Evolutionary conservation across 2,888 invertebrate genomes (phyloP).

Genomic region (Micoletzkya japonica): DNA sequence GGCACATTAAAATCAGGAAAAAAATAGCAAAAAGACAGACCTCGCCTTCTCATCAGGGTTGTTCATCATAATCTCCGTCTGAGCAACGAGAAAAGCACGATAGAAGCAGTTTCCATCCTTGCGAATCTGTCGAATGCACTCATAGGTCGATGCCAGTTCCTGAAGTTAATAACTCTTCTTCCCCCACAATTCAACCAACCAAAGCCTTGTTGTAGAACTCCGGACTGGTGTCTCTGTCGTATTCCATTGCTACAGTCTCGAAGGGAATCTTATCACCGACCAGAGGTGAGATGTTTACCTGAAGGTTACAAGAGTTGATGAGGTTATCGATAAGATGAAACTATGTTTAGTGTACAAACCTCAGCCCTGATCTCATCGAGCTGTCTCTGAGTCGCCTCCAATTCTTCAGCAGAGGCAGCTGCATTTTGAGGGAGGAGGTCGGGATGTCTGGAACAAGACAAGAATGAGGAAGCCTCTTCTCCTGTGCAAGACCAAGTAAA

Average conservation of each 20-base stretch:
- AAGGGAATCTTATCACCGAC: conserved; percentile 37
- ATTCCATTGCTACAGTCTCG: conserved; percentile 30
- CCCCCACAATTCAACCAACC: conserved; percentile 8
- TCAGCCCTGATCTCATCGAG: conserved; percentile 23
- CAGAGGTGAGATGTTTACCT: conserved; percentile 41
- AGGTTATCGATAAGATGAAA: neutral
- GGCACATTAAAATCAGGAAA: too few relatives aligned
- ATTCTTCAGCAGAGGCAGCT: conserved; percentile 8
- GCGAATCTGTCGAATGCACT: conserved; percentile 50
- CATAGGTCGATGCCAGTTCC: conserved; percentile 41
- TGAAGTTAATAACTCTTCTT: conserved; percentile 35
- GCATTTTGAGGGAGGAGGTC: neutral
- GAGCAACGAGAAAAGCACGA: conserved; percentile 32
- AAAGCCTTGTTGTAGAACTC: conserved; percentile 37
- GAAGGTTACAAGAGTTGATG: conserved; percentile 9
- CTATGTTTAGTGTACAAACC: neutral
- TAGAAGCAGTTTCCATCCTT: conserved; percentile 62
- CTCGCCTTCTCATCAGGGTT: conserved; percentile 38
- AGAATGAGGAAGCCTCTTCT: neutral
- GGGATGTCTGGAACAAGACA: neutral
- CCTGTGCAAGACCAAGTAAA: neutral
- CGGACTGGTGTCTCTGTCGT: conserved; percentile 31
- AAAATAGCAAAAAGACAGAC: too few relatives aligned
- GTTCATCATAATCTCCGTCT: conserved; percentile 42
- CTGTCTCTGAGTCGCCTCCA: conserved; percentile 16